phyloP scores from a whole-genome alignment of 2,888 invertebrate genomes.

The Lutraria lutraria region DNA sequence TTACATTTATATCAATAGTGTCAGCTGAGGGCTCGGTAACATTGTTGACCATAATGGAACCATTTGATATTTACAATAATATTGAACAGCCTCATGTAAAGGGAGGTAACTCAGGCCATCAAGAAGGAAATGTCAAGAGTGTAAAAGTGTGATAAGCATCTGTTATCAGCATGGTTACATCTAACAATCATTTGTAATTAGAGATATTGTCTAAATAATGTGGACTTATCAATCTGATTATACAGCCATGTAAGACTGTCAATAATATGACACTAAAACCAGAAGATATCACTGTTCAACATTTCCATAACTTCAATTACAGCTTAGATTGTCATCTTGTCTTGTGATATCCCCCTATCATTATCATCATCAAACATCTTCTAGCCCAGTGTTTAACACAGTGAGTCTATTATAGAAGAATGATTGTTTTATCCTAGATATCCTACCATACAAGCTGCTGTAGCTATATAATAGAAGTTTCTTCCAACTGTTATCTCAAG shows the following conservation, averaged over 20 bases:
- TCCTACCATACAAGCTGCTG: slow-evolving; percentile 6
- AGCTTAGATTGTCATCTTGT: not conserved
- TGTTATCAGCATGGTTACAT: not conserved
- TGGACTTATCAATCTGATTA: not conserved
- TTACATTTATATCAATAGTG: no score
- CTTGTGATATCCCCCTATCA: not conserved
- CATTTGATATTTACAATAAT: no score
- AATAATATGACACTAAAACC: slow-evolving; percentile 23
- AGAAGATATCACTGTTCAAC: not conserved
- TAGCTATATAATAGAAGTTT: not conserved
- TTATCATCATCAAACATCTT: not conserved
- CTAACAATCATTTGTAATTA: slow-evolving; percentile 6
- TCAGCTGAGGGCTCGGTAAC: no score
- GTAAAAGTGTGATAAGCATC: not conserved
- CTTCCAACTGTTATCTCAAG: not conserved
- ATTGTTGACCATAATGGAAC: no score
- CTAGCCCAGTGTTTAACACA: not conserved
- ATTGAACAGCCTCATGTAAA: not conserved
- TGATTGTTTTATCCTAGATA: not conserved
- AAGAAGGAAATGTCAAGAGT: not conserved
- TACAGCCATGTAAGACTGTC: not conserved
- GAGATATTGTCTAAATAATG: slow-evolving; percentile 4
- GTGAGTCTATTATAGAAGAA: not conserved
- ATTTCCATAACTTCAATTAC: slow-evolving; percentile 17
- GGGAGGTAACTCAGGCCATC: not conserved